These are phyloP conservation scores for Brachirus orientalis DNA, from an alignment of 2,113 vertebrate genomes.

Conservation along the genomic window DNA sequence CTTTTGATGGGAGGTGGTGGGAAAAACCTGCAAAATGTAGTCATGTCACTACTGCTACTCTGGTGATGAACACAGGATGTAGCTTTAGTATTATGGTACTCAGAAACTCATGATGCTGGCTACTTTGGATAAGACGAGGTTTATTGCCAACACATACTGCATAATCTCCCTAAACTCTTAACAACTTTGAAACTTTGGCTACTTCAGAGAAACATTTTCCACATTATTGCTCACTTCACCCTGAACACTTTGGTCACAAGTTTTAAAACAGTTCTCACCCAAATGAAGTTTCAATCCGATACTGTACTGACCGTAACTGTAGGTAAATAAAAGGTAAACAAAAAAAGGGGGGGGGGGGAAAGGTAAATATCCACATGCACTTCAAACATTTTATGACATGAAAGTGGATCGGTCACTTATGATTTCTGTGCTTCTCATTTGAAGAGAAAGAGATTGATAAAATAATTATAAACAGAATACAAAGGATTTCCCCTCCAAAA, in stretches of 20 bases:
- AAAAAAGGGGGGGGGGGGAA: no score
- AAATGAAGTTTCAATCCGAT: no score
- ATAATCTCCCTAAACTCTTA: no score
- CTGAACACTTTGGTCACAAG: background rate
- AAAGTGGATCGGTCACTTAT: conserved; percentile 73
- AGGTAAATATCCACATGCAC: conserved; percentile 13
- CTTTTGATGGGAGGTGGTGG: conserved; percentile 2
- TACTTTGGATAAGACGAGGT: conserved; percentile 33
- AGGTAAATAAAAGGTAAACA: no score
- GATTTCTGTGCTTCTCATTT: conserved; percentile 48
- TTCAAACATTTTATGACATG: conserved; percentile 29
- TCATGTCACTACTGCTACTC: background rate
- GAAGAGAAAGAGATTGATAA: conserved; percentile 53
- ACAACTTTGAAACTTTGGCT: conserved; percentile 25
- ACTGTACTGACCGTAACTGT: background rate
- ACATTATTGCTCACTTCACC: conserved; percentile 1
- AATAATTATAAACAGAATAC: conserved; percentile 45
- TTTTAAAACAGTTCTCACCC: background rate
- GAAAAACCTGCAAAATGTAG: conserved; percentile 1
- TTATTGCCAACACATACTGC: conserved; percentile 25
- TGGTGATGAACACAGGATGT: no score
- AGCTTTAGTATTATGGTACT: conserved; percentile 7
- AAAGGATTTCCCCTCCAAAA: conserved; percentile 80
- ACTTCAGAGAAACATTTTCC: conserved; percentile 3
- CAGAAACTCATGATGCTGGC: background rate